Conservation (phyloP, 2,797 vertebrate genomes). For the Chaetodon trifasciatus region DNA sequence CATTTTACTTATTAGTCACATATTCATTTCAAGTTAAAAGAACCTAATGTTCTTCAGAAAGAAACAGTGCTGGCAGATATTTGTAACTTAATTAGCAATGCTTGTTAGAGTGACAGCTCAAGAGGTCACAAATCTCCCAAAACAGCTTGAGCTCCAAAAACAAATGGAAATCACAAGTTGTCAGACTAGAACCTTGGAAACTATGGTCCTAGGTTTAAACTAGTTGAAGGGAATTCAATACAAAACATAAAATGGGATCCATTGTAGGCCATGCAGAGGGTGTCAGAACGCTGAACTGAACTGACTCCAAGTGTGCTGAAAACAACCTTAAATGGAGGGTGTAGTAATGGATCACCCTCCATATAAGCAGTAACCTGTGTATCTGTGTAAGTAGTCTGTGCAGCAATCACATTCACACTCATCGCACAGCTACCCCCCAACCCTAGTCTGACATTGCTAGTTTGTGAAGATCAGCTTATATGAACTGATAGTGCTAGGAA, state of each 20-base stretch:
- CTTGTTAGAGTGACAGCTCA: slow-evolving; percentile 43
- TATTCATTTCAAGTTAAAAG: slow-evolving; percentile 37
- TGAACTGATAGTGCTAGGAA: no score
- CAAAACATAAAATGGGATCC: slow-evolving; percentile 33
- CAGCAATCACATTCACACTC: no score
- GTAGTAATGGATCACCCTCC: slow-evolving; percentile 36
- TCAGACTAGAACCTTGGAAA: slow-evolving; percentile 24
- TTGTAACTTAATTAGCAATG: slow-evolving; percentile 53
- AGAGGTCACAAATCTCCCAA: slow-evolving; percentile 47
- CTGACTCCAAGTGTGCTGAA: slow-evolving; percentile 14
- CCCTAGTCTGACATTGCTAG: no score
- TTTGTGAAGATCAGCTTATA: no score
- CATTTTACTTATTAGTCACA: slow-evolving; percentile 19
- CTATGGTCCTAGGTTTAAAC: slow-evolving; percentile 14
- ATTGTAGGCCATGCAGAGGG: slow-evolving; percentile 29
- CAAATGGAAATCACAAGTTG: slow-evolving; percentile 39
- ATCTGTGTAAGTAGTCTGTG: no score
- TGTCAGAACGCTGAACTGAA: slow-evolving; percentile 23
- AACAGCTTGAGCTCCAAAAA: slow-evolving; percentile 3
- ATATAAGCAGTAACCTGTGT: slow-evolving; percentile 20
- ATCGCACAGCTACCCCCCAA: no score
- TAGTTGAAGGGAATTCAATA: slow-evolving; percentile 30
- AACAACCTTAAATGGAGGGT: slow-evolving; percentile 40
- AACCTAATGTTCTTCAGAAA: neutral
- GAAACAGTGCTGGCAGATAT: slow-evolving; percentile 26